Conservation (phyloP, 2,888 invertebrate species). For the Conus canariensis region DNA sequence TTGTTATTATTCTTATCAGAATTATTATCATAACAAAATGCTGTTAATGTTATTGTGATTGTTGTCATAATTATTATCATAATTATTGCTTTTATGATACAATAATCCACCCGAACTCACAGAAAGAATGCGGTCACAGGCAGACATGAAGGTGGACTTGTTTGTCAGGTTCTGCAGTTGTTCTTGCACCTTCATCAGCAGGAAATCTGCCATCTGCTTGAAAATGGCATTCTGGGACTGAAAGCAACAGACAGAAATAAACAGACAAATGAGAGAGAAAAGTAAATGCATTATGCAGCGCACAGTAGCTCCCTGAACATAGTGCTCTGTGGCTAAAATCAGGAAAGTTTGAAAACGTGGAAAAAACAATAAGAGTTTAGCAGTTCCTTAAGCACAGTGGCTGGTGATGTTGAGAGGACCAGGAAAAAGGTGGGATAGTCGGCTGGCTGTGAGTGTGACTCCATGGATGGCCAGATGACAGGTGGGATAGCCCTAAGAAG, state of each 20-base stretch:
- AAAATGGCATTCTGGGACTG: slow-evolving; percentile 55
- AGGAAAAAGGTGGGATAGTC: too few relatives aligned
- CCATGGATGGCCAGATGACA: too few relatives aligned
- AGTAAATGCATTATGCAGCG: background rate
- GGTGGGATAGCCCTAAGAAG: too few relatives aligned
- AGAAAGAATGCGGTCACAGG: slow-evolving; percentile 59
- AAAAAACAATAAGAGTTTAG: background rate
- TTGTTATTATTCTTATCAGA: too few relatives aligned
- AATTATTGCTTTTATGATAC: too few relatives aligned
- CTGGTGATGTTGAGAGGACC: too few relatives aligned
- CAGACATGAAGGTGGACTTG: slow-evolving; percentile 57
- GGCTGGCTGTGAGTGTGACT: too few relatives aligned
- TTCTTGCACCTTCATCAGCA: slow-evolving; percentile 68
- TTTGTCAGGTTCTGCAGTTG: slow-evolving; percentile 65
- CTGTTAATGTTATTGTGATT: background rate
- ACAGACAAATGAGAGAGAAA: background rate
- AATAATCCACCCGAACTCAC: slow-evolving; percentile 39
- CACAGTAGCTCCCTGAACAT: too few relatives aligned
- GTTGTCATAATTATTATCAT: too few relatives aligned
- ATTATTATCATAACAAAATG: too few relatives aligned
- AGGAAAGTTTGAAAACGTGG: background rate
- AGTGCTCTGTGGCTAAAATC: too few relatives aligned
- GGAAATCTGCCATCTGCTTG: slow-evolving; percentile 64
- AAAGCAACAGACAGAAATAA: background rate
- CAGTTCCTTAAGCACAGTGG: background rate